These are phyloP conservation scores for Phasianus colchicus DNA, from an alignment of 2,113 vertebrate species.

Conservation along the genomic window DNA sequence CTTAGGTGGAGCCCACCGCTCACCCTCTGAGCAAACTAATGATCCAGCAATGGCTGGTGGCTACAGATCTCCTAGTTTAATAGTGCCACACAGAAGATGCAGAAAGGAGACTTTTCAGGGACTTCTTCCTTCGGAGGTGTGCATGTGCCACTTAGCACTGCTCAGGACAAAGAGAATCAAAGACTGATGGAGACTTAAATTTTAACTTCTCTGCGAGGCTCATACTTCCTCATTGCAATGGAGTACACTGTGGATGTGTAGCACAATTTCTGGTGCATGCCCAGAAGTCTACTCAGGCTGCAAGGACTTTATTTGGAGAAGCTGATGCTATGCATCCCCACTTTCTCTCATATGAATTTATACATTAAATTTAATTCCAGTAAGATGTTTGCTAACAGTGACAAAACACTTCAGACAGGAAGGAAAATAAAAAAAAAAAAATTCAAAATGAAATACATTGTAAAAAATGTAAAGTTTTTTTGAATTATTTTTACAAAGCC, in stretches of 20 bases:
- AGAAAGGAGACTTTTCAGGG: neutral
- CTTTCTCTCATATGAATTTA: neutral
- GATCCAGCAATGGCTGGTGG: neutral
- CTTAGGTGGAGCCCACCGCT: neutral
- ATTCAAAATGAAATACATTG: neutral
- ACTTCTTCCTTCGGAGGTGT: neutral
- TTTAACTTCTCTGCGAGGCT: neutral
- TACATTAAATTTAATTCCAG: neutral
- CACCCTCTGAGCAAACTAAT: neutral
- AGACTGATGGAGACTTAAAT: neutral
- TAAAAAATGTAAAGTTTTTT: neutral
- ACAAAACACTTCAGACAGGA: neutral
- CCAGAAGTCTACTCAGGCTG: neutral
- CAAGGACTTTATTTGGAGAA: neutral
- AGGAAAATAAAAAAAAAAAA: neutral
- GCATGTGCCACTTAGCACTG: neutral
- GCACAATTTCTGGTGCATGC: fast-evolving
- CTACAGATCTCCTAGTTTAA: neutral
- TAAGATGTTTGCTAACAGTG: neutral
- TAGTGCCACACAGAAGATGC: neutral
- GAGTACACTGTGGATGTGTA: neutral
- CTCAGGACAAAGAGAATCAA: slow-evolving; percentile 14
- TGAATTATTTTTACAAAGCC: neutral
- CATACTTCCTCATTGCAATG: neutral
- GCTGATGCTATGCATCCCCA: neutral